Base-by-base conservation (phyloP, 2,888 invertebrate species). In the Sminthurinus aureus region DNA sequence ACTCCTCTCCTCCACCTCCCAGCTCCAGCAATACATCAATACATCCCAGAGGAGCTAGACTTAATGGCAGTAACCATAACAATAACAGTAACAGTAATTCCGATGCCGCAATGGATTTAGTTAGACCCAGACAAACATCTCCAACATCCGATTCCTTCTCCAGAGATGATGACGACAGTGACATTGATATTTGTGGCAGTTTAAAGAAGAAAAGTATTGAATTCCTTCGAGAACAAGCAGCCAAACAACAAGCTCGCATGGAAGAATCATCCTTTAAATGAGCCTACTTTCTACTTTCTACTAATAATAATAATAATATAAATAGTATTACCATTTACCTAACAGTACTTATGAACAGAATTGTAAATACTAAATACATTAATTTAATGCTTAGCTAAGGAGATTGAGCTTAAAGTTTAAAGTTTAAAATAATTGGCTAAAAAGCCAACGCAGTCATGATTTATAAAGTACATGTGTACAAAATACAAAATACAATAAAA, bases 181-280 rank as follows among this genome's bases (percentile, higher is more conserved):
- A 69, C 18, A 71, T 38, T 38, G 75, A 66, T 24, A 18, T 66
- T 20, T 81, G 74, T 66, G 83, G 71, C 84, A 86, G 75, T 84
- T 20, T 81, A 18, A 81, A 81, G 18, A 15, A 58, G 58, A 82
- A 86, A 24, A 88, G 88, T 79, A 84, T 88, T 24, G 85, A 86
- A 26, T 84, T 87, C 76, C 84, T 88, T 52, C 80, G 88, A 81
- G 87, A 88, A 75, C 79, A 85, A 69, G 88, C 88, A 51, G 64
- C 20, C 79, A 58, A 13, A 74, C 15, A 85, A 79, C 75, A 78
- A 78, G 80, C 73, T 51, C 52, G 80, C 11, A 20, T 81, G 80
- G 80, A 81, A 26, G 80, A 81, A 26, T 66, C 58, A 20, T n/a
- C n/a, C 0, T 15, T 26, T 75, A 24, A 50, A 50, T 75, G 26